A percentile compares a stretch with the other conserved stretches of the same genome.
These are phyloP conservation scores for Paraplagusia blochii DNA, from an alignment of 2,113 vertebrate genomes.

Conservation along the genomic window DNA sequence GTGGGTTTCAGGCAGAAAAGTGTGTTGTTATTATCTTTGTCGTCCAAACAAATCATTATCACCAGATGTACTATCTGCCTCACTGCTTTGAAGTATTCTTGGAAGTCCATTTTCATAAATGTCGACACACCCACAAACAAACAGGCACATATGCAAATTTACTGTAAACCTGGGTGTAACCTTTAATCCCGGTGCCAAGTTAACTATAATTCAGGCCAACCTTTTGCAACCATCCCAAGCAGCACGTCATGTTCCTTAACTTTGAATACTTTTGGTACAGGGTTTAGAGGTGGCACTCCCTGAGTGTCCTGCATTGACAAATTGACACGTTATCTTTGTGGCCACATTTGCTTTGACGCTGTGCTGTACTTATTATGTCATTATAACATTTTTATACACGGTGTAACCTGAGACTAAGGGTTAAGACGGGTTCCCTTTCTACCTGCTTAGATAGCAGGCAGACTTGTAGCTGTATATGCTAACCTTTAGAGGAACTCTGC, in stretches of 20 bases:
- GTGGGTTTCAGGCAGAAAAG: conserved; percentile 34
- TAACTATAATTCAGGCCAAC: not conserved
- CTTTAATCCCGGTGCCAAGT: not conserved
- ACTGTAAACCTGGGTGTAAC: not conserved
- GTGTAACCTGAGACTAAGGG: not conserved
- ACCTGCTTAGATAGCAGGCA: too few relatives aligned
- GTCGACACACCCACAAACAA: not conserved
- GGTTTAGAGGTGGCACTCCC: conserved; percentile 1
- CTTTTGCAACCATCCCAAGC: not conserved
- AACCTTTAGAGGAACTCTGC: too few relatives aligned
- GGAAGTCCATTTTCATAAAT: not conserved
- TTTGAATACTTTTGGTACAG: not conserved
- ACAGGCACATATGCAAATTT: not conserved
- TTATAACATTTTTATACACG: not conserved
- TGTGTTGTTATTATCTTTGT: conserved; percentile 4
- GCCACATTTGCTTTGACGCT: not conserved
- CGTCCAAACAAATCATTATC: conserved; percentile 1
- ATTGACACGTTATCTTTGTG: conserved; percentile 1
- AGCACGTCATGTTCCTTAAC: not conserved
- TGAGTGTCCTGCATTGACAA: conserved; percentile 2
- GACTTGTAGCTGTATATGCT: too few relatives aligned
- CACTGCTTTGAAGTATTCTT: not conserved
- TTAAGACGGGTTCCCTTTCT: not conserved
- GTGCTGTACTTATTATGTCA: not conserved
- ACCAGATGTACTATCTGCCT: too few relatives aligned